phyloP scores from a whole-genome alignment of 2,888 invertebrate genomes.

The Netelia virgata region DNA sequence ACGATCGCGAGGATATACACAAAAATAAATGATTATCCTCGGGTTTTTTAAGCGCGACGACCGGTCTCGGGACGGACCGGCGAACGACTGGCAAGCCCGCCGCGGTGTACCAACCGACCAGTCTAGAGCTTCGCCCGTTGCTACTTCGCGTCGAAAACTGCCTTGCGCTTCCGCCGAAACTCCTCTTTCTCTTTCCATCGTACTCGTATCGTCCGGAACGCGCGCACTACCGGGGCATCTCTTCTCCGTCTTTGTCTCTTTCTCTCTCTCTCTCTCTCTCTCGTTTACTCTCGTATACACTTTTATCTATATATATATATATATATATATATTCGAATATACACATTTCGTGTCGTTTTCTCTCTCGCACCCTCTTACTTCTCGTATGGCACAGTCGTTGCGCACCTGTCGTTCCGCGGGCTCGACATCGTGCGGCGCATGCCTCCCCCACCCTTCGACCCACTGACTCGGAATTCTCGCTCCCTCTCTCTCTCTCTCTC shows the following conservation, averaged over 20 bases:
- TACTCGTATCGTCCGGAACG: constrained; percentile 34
- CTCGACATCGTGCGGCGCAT: constrained; percentile 77
- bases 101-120: constrained; percentile 60
- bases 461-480: constrained; percentile 6
- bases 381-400: constrained; percentile 75
- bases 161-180: constrained; percentile 68
- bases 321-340: neutral
- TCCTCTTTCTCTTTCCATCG: constrained; percentile 14
- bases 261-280: constrained; percentile 35
- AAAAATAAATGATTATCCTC: constrained; percentile 2
- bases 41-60: constrained; percentile 71
- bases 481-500: neutral
- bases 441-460: constrained; percentile 66
- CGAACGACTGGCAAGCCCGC: constrained; percentile 77
- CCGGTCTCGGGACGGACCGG: constrained; percentile 78
- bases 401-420: constrained; percentile 82
- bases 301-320: neutral
- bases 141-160: constrained; percentile 66
- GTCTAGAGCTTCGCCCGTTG: constrained; percentile 55
- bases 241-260: neutral
- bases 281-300: constrained; percentile 14
- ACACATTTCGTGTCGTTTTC: neutral
- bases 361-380: constrained; percentile 43
- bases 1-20: neutral
- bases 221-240: constrained; percentile 60